phyloP scores from a whole-genome alignment of 2,797 vertebrate genomes.

The Kryptolebias ocellatus region DNA sequence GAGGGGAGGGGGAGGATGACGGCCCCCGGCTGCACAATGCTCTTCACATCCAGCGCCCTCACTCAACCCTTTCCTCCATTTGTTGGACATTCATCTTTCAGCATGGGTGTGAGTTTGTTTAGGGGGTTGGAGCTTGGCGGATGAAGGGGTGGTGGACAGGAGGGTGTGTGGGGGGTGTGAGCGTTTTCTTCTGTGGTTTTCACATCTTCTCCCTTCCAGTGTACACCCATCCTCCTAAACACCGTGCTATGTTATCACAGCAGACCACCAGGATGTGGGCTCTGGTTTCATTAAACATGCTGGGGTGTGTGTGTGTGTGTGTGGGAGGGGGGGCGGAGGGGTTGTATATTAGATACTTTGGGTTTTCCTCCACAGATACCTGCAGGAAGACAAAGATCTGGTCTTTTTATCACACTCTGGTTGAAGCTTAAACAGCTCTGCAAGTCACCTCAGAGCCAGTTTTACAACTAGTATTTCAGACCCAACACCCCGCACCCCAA shows the following conservation, averaged over 20 bases:
- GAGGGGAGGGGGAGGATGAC: conserved; percentile 16
- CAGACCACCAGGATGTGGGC: conserved; percentile 18
- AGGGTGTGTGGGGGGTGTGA: conserved; percentile 16
- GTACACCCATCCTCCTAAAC: conserved; percentile 39
- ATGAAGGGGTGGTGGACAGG: conserved; percentile 25
- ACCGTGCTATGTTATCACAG: conserved; percentile 25
- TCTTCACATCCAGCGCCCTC: conserved; percentile 66
- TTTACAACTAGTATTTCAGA: neutral
- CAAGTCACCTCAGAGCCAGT: neutral
- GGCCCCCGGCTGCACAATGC: conserved; percentile 66
- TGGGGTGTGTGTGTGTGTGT: neutral
- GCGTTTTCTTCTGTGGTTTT: conserved; percentile 55
- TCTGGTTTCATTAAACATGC: conserved; percentile 25
- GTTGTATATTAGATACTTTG: conserved; percentile 58
- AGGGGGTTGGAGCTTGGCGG: conserved; percentile 53
- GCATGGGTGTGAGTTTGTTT: conserved; percentile 78
- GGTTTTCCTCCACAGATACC: conserved; percentile 4
- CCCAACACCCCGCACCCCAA: too few species aligned
- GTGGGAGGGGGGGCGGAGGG: neutral
- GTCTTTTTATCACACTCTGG: neutral
- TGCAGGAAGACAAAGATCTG: neutral
- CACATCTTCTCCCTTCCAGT: conserved; percentile 38
- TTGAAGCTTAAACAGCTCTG: neutral
- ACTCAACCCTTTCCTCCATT: conserved; percentile 77
- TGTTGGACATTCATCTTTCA: conserved; percentile 79